These are phyloP conservation scores for Epinotia demarniana DNA, from an alignment of 2,888 invertebrate genomes.

Conservation along the genomic window DNA sequence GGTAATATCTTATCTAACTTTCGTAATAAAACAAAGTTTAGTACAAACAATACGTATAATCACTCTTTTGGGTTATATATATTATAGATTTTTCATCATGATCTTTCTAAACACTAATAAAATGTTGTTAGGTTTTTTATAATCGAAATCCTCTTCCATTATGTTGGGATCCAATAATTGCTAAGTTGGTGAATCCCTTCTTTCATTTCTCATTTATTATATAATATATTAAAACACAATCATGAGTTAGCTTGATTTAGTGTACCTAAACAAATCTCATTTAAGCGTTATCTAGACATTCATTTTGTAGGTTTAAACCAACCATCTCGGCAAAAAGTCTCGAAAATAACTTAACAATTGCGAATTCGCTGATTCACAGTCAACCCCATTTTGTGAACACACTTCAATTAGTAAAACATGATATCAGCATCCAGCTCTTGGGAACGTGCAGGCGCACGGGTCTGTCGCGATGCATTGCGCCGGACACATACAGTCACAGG, in stretches of 20 bases:
- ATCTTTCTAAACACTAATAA: neutral
- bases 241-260: too few species aligned
- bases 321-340: too few species aligned
- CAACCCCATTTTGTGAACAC: conserved; percentile 43
- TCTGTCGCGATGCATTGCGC: conserved; percentile 74
- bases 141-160: neutral
- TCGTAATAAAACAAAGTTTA: neutral
- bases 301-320: too few species aligned
- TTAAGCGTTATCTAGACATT: neutral
- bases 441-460: conserved; percentile 76
- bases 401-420: conserved; percentile 66
- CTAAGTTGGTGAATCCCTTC: neutral
- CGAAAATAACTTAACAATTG: neutral
- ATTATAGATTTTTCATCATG: neutral
- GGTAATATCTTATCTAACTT: too few species aligned
- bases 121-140: neutral
- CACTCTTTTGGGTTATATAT: neutral
- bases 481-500: conserved; percentile 73
- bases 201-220: neutral
- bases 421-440: conserved; percentile 73
- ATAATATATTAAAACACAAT: too few species aligned
- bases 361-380: neutral
- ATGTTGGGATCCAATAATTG: neutral
- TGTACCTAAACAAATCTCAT: too few species aligned
- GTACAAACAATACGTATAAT: neutral